Evolutionary conservation across 2,888 invertebrate species (phyloP), one percentile per base, ranked within the genome.

Genomic region (Pterostichus madidus): DNA sequence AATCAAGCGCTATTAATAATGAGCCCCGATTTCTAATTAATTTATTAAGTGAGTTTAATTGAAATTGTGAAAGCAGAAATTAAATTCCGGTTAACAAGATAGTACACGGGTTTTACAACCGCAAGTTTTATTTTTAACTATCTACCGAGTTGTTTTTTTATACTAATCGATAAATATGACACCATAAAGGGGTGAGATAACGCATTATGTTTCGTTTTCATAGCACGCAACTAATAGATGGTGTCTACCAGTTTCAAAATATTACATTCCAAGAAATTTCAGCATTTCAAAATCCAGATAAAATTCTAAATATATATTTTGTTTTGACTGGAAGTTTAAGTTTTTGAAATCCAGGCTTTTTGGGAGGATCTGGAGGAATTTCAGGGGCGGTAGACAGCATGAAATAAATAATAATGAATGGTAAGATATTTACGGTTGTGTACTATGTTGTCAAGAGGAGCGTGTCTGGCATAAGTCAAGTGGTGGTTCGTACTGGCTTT

Each of bases 401-500:
- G 24, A 24, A 24, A 24, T 24, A 24, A 24, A 24, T 24, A 24
- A 24, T 24, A 24, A 24, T 24, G 24, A 24, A 24, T 24, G 24
- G 24, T 24, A 2, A n/a, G n/a, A 24, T 24, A 24, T 24, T 24
- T 24, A 24, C 24, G 24, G 24, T 24, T 24, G 39, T 35, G 68
- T 71, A 71, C 44, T 71, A 71, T 44, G 39, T 44, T 44, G 44
- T 44, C 39, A 44, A 71, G 17, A 8, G 68, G 17, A 17, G 13
- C 10, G 17, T 52, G 52, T 13, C 8, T 56, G 5, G 56, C 56
- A 71, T 71, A 71, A 39, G 39, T 44, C 8, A 10, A 56, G 56
- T 56, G 56, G 17, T 56, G 17, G 17, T 49, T 73, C 83, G 83
- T 83, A 83, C 83, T 83, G 91, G 93, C 91, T 92, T 93, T 92